Evolutionary conservation across 2,113 vertebrate species (phyloP), one percentile per base, ranked within the genome.

Genomic region (Hucho hucho): DNA sequence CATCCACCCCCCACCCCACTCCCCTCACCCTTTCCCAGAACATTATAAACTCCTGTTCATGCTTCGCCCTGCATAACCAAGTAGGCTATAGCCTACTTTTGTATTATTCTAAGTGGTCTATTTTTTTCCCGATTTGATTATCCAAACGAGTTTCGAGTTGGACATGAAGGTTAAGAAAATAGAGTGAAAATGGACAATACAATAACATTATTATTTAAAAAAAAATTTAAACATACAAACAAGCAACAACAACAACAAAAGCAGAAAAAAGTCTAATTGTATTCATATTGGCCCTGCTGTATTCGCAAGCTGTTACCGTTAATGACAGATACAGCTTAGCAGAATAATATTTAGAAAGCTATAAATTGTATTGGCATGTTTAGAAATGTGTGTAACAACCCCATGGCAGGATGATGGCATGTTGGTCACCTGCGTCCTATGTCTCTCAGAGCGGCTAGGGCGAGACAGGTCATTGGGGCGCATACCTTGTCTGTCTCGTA

Each of bases 1-100:
- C 94, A 92, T 83, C 87, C 94, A 92, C 83, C 87, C 86, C 76
- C 78, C 76, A 80, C 28, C 3, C 32, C 29, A 6, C 29, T 6
- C 29, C 29, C 29, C 78, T 83, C 83, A 79, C 85, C 80, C 77
- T 82, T 83, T 16, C 29, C 9, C 11, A 72, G 25, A 67, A 12
- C 6, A 20, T n/a, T 32, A 67, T 67, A 67, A 20, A 67, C 13
- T 32, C 12, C 3, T 32, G 13, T 32, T 20, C 26, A 67, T 28
- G 28, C 14, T 18, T 18, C n/a, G 1, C 49, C 49, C 13, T 53
- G 49, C 1, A 53, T 53, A 53, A 53, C 16, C 13, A 53, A 18
- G 47, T 49, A 37, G 37, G 9, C 9, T 12, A 16, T 53, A 53
- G 49, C 4, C 14, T 53, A 53, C 12, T 43, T 43, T 43, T 53